Base-by-base conservation (phyloP, 35 echinoderm and acorn worm species). In the Diadema setosum region DNA sequence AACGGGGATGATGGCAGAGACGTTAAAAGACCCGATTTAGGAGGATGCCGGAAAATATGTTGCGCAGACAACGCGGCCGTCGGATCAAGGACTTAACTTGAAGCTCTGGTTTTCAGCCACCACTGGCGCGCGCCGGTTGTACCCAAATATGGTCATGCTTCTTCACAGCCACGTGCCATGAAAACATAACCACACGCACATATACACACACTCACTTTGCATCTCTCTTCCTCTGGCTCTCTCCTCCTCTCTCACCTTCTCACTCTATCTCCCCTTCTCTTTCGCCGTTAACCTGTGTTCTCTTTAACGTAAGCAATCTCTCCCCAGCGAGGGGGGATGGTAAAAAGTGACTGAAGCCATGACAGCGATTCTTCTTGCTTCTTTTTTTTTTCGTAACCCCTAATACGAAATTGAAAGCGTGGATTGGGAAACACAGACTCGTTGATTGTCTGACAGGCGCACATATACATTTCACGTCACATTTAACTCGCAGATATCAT, bases 61-160 rank as follows among this genome's bases (percentile, higher is more conserved):
- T 26, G 63, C 14, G 63, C 24, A 67, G 63, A 67, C 63, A 67
- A 67, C 25, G 37, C 7, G 63, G 9, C 21, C n/a, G 24, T 11
- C 18, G 21, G 37, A 67, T 29, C 63, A 67, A 67, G 29, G 63
- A 44, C 73, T 39, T 43, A 78, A 52, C 48, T 52, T 52, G 48
- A 11, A 52, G 48, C 48, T 52, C n/a, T 52, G 9, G 35, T 42
- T 78, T 78, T 78, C 37, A 78, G 73, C 73, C 73, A 44, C 73
- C 73, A 78, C 73, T 78, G 73, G 73, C 73, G 73, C 73, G 73
- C 73, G 73, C 73, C 73, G 21, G 73, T 78, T 78, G 35, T 78
- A 78, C 17, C 73, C 73, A 78, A 43, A 78, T 78, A 78, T 42
- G 73, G 73, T 78, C 36, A 78, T 42, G 73, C 35, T 39, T 42